Percentiles rank a stretch among this genome's conserved stretches.
These are phyloP conservation scores for Hirundo rustica DNA, from an alignment of 2,797 vertebrate species.

Conservation along the genomic window DNA sequence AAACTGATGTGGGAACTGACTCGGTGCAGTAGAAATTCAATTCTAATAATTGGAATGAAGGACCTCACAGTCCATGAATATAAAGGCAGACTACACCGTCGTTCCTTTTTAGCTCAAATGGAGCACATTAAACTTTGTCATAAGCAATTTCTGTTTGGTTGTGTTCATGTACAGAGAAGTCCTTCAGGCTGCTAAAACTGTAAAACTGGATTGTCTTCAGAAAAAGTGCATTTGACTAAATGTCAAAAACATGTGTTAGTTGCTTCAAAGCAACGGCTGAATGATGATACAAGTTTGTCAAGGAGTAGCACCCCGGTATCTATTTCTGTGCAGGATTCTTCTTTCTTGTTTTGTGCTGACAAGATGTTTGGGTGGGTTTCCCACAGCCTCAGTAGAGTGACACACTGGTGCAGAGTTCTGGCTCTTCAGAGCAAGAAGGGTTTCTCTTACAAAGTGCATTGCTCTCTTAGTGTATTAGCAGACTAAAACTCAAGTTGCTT, in stretches of 20 bases:
- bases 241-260: background rate
- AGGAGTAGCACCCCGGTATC: accelerated
- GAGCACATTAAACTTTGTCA: background rate
- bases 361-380: background rate
- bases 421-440: background rate
- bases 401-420: background rate
- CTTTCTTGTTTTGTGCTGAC: background rate
- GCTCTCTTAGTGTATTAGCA: background rate
- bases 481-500: background rate
- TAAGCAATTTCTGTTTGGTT: background rate
- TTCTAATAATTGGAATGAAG: background rate
- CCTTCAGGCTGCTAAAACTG: background rate
- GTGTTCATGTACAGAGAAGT: background rate
- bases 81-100: background rate
- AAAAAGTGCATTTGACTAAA: background rate
- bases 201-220: background rate
- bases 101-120: background rate
- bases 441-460: background rate
- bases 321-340: background rate
- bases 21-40: background rate
- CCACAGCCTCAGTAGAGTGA: background rate
- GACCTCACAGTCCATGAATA: background rate
- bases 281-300: background rate
- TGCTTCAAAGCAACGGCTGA: background rate
- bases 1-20: background rate